Evolutionary conservation across 1,140 invertebrate genomes (phyloP).

Genomic region (Drosophila pallidifrons): DNA sequence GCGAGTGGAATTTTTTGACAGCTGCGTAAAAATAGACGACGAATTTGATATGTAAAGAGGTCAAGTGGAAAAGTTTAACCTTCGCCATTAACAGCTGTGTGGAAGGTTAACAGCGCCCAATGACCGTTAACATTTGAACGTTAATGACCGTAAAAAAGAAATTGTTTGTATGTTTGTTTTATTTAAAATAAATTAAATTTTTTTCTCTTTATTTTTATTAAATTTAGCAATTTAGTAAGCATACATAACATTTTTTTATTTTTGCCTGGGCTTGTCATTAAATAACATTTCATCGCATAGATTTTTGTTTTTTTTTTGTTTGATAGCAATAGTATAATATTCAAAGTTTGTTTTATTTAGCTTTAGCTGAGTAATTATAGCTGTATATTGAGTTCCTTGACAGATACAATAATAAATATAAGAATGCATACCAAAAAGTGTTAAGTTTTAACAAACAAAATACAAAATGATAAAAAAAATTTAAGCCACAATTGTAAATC

Average conservation of each 20-base stretch:
- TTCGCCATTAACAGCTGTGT: too few species aligned
- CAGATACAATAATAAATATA: constrained; percentile 63
- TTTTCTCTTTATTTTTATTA: constrained; percentile 52
- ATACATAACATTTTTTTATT: constrained; percentile 59
- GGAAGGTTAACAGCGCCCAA: neutral
- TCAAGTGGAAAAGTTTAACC: too few species aligned
- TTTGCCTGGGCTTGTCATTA: constrained; percentile 31
- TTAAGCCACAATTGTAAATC: constrained; percentile 79
- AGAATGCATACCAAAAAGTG: constrained; percentile 50
- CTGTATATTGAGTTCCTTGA: constrained; percentile 25
- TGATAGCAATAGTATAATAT: constrained; percentile 62
- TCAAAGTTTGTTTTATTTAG: constrained; percentile 23
- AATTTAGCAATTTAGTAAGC: constrained; percentile 72
- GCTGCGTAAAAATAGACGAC: too few species aligned
- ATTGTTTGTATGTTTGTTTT: neutral
- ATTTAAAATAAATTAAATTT: constrained; percentile 58
- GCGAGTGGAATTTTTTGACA: too few species aligned
- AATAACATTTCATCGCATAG: constrained; percentile 62
- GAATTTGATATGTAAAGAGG: too few species aligned
- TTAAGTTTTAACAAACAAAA: constrained; percentile 31
- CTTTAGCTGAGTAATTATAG: constrained; percentile 47
- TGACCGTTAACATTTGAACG: constrained; percentile 9
- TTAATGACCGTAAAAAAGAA: neutral
- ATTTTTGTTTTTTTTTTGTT: neutral
- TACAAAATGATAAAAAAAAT: constrained; percentile 24